Conservation (phyloP, 2,797 vertebrate genomes). For the Margarornis squamiger region DNA sequence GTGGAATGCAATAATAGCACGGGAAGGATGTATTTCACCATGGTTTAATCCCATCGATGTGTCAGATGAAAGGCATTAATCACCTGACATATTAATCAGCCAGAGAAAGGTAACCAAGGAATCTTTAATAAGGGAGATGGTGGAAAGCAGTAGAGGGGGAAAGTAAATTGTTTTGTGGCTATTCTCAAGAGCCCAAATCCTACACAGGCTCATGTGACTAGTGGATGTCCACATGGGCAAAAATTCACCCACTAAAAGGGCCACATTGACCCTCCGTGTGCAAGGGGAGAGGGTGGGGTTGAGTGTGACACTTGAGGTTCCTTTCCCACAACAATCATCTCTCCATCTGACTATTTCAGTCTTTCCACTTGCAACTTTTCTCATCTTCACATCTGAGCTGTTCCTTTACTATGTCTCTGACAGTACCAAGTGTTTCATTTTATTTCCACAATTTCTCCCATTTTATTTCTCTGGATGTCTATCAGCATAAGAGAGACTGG, state of each 20-base stretch:
- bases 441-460: background rate
- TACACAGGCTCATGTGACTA: accelerated
- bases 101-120: background rate
- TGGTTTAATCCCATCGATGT: background rate
- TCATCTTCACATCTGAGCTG: accelerated
- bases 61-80: constrained; percentile 45
- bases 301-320: background rate
- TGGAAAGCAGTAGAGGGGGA: background rate
- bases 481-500: background rate
- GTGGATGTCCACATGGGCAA: background rate
- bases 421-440: background rate
- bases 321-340: background rate
- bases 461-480: background rate
- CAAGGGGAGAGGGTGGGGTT: background rate
- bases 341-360: background rate
- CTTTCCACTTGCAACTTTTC: background rate
- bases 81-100: constrained; percentile 23
- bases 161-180: background rate
- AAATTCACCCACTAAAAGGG: background rate
- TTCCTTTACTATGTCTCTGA: background rate
- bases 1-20: background rate
- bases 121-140: background rate
- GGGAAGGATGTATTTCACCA: background rate
- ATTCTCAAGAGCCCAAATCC: background rate
- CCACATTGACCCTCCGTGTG: accelerated